phyloP scores from a whole-genome alignment of 2,888 invertebrate genomes.

The Chouioia cunea region DNA sequence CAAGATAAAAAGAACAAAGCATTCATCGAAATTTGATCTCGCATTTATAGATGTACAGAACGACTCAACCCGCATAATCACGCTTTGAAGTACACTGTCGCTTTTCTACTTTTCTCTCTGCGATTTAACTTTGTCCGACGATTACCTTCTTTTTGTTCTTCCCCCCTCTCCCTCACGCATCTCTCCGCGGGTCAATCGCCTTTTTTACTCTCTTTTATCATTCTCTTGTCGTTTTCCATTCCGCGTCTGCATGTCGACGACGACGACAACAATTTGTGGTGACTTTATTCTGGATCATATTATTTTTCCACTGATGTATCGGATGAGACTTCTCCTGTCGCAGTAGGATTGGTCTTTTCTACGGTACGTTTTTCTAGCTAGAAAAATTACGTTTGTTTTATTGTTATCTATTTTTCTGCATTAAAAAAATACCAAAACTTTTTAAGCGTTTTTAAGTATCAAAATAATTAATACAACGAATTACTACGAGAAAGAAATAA shows the following conservation, averaged over 20 bases:
- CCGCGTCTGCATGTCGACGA: too few relatives aligned
- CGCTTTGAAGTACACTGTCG: slow-evolving; percentile 41
- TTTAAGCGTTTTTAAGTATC: too few relatives aligned
- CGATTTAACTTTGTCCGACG: slow-evolving; percentile 28
- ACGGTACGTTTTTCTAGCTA: too few relatives aligned
- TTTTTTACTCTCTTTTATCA: slow-evolving; percentile 4
- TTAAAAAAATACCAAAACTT: too few relatives aligned
- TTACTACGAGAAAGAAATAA: too few relatives aligned
- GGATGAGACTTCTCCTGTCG: too few relatives aligned
- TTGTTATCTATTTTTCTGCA: too few relatives aligned
- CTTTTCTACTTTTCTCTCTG: slow-evolving; percentile 42
- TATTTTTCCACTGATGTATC: background rate
- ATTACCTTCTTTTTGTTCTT: slow-evolving; percentile 35
- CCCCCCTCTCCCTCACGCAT: background rate
- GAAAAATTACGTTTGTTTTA: too few relatives aligned
- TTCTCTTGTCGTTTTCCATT: slow-evolving; percentile 6
- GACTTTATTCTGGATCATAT: background rate
- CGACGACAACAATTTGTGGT: background rate
- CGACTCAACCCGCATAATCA: slow-evolving; percentile 44
- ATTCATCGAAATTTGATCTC: slow-evolving; percentile 16
- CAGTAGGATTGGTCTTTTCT: too few relatives aligned
- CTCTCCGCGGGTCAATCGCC: slow-evolving; percentile 3
- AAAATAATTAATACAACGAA: too few relatives aligned
- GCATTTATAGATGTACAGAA: slow-evolving; percentile 18
- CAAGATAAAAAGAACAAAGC: slow-evolving; percentile 4